phyloP scores from a whole-genome alignment of 2,888 invertebrate genomes.

The Dorcus hopei region DNA sequence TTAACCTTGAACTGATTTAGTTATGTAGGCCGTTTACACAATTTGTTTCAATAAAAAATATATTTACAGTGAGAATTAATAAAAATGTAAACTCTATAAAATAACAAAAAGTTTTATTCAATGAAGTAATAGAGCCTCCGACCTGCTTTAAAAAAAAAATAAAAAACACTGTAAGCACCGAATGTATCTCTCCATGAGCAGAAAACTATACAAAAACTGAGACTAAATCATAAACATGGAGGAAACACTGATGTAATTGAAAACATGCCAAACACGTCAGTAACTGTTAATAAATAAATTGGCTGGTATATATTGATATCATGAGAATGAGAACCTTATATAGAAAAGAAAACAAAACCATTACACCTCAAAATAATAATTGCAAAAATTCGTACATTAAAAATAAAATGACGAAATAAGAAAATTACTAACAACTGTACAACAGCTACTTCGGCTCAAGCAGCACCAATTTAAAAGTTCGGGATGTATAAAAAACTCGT shows the following conservation, averaged over 20 bases:
- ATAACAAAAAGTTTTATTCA: no score
- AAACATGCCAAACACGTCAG: background rate
- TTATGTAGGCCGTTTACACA: background rate
- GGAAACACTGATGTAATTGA: background rate
- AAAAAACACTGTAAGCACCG: no score
- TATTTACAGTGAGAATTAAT: background rate
- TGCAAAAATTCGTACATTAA: constrained; percentile 1
- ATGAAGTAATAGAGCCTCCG: no score
- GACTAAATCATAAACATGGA: background rate
- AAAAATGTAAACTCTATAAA: background rate
- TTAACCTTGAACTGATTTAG: background rate
- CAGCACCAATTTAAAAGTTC: constrained; percentile 12
- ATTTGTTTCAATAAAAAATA: background rate
- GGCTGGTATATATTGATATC: constrained; percentile 3
- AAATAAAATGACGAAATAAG: background rate
- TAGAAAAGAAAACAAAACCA: constrained; percentile 7
- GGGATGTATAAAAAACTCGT: constrained; percentile 7
- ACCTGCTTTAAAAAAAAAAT: no score
- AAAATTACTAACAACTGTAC: constrained; percentile 10
- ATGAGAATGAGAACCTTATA: background rate
- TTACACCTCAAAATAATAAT: constrained; percentile 8
- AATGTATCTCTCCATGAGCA: background rate
- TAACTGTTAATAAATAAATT: constrained; percentile 8
- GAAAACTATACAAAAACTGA: background rate
- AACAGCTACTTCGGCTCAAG: constrained; percentile 8